A percentile compares a stretch with the other conserved stretches of the same genome.
Evolutionary conservation across 2,113 vertebrate genomes (phyloP).

Genomic region (Toxostoma redivivum): DNA sequence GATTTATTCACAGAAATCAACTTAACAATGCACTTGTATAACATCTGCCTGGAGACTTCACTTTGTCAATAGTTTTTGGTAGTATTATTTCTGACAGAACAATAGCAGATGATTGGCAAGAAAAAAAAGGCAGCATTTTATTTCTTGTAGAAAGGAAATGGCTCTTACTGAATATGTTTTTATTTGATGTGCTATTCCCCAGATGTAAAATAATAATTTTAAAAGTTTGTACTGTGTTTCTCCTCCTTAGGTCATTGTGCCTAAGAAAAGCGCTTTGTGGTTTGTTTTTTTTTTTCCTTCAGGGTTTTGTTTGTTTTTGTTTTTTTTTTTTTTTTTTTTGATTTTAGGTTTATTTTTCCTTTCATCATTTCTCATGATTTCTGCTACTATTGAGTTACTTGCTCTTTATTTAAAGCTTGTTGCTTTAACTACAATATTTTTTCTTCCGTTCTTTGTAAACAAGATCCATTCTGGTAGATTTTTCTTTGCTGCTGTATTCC

Average conservation of each 20-base stretch:
- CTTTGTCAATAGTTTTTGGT: slow-evolving; percentile 23
- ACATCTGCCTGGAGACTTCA: not conserved
- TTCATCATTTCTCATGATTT: not conserved
- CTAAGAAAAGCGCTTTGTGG: not conserved
- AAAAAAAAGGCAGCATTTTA: not conserved
- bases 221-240: slow-evolving; percentile 9
- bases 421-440: not conserved
- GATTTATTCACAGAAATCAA: not conserved
- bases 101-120: slow-evolving; percentile 40
- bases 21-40: not conserved
- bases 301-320: rapidly evolving
- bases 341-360: not conserved
- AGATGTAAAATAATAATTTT: slow-evolving; percentile 47
- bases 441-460: not conserved
- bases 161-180: slow-evolving; percentile 1
- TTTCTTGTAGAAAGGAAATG: slow-evolving; percentile 4
- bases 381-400: not conserved
- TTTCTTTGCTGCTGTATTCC: not conserved
- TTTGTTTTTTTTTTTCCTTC: not conserved
- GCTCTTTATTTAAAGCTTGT: not conserved
- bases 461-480: not conserved
- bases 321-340: not conserved
- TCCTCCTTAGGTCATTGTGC: not conserved
- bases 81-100: slow-evolving; percentile 42
- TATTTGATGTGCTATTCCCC: slow-evolving; percentile 24